Evolutionary conservation across 2,888 invertebrate genomes (phyloP), one percentile per base, ranked within the genome.

Genomic region (Drosophila pseudotalamancana): DNA sequence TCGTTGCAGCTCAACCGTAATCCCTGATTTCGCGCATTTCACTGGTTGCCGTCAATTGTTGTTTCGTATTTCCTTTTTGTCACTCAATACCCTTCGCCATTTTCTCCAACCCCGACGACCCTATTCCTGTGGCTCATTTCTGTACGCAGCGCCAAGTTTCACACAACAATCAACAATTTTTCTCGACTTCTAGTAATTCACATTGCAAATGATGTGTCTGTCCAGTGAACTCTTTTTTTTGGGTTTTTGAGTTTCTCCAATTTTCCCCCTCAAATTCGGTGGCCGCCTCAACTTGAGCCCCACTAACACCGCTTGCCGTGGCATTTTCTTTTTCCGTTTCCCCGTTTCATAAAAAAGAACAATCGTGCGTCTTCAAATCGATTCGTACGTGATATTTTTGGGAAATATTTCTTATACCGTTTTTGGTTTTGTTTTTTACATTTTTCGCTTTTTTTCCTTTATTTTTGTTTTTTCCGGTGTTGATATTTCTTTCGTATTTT

Each of bases 321-420:
- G 72, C 70, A 61, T 70, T 84, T 80, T 84, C 80, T 78, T 76
- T 80, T 80, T 73, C 84, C 73, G 75, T 59, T 57, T 60, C 65
- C 72, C 81, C 75, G 79, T 82, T 85, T 86, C 81, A 79, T 85
- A 73, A 79, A n/a, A n/a, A 82, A 85, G 81, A 81, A 81, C 79
- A 79, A 82, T 79, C 73, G 56, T 67, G 71, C 65, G 70, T 66
- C 78, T 75, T 62, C 71, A 76, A 82, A 76, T 74, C n/a, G 86
- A 72, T 67, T 67, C 61, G 80, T 82, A 81, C 81, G 81, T 81
- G 81, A 85, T 76, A 72, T 77, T 85, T 81, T 79, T 69, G 48
- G 69, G 35, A 56, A 75, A 71, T 66, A 42, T 53, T 29, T 43
- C 27, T 18, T 67, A n/a, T n/a, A n/a, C 45, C 34, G 16, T 35